Conservation (phyloP, 2,888 invertebrate genomes). For the Tryphoninae sp. region DNA sequence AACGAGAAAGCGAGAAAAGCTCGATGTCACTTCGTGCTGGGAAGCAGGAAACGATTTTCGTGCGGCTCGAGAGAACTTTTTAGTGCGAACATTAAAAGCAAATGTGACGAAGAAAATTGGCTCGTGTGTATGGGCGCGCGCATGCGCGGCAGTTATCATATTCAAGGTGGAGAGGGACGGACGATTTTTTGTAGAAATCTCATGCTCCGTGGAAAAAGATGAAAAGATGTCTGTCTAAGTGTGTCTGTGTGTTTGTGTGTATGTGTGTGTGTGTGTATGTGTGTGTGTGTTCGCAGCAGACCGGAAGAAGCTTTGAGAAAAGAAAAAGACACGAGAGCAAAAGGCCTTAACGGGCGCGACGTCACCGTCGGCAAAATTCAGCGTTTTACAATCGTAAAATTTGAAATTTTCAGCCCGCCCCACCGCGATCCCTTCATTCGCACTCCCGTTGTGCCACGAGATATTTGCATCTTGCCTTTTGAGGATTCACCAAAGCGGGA, state of each 20-base stretch:
- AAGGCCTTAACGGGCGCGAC: conserved; percentile 39
- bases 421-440: background rate
- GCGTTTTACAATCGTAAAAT: conserved; percentile 72
- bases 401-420: conserved; percentile 64
- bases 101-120: conserved; percentile 65
- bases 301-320: conserved; percentile 37
- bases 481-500: conserved; percentile 55
- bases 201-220: conserved; percentile 32
- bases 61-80: conserved; percentile 61
- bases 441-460: background rate
- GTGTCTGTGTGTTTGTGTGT: conserved; percentile 5
- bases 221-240: conserved; percentile 25
- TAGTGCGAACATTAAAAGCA: conserved; percentile 66
- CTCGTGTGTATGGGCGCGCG: conserved; percentile 19
- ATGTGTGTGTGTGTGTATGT: background rate
- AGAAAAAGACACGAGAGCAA: conserved; percentile 28
- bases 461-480: conserved; percentile 72
- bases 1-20: conserved; percentile 29
- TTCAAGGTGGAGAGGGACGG: conserved; percentile 37
- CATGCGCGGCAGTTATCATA: conserved; percentile 48
- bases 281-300: conserved; percentile 37
- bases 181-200: conserved; percentile 22
- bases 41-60: conserved; percentile 66
- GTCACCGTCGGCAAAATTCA: conserved; percentile 53
- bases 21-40: conserved; percentile 33